Base-by-base conservation (phyloP, 2,888 invertebrate species). In the Coenonympha arcania region DNA sequence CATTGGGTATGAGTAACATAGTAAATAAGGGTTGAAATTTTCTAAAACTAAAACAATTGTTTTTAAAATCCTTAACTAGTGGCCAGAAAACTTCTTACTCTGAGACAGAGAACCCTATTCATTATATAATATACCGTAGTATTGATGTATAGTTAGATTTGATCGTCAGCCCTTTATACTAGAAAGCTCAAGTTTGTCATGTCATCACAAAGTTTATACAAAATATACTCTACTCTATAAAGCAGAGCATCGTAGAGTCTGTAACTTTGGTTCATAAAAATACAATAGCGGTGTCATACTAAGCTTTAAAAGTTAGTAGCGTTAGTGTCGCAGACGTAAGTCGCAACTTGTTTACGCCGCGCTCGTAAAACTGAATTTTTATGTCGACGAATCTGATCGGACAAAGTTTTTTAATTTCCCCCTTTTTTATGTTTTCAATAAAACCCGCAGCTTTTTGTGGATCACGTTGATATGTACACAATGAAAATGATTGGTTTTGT, bases 381-480 rank as follows among this genome's bases (percentile, higher is more conserved):
- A 79, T 71, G 71, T 69, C 68, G 68, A 68, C 69, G 61, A 65
- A 71, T 68, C 64, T 59, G 51, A 37, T 52, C 34, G 34, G 18
- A 16, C 16, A 67, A 79, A 79, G 63, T 76, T 79, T 79, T 79
- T 77, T 74, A 74, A 74, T 76, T 73, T 68, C 59, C 62, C 48
- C 62, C 48, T 56, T 61, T 61, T 72, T 71, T 71, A 69, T 66
- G 65, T 65, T 64, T 60, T 42, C 61, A 50, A 65, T 64, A 60
- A 62, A 60, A 62, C 57, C 47, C 20, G n/a, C 19, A 19, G 36
- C 37, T 30, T 45, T 41, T 40, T 28, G 30, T 44, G 33, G 34
- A 22, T 31, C 42, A 18, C n/a, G 30, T 19, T 19, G 13, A 11
- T 36, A 18, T n/a, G n/a, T 19, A 6, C n/a, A 6, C 28, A 18